Evolutionary conservation across 2,113 vertebrate species (phyloP).

Genomic region (Regulus satrapa): DNA sequence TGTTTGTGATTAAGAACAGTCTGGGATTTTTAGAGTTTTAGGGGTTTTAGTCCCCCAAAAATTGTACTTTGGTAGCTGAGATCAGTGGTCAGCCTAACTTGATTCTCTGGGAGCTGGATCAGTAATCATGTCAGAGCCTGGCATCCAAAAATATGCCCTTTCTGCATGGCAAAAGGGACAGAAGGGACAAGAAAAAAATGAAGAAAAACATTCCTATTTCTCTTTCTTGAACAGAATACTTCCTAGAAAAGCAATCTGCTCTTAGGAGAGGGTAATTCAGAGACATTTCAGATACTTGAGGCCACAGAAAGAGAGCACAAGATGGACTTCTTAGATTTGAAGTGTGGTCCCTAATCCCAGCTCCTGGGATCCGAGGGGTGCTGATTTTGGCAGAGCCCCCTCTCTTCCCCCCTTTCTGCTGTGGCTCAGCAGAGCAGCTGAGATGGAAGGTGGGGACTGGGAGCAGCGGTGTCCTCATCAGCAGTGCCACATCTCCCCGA

Average conservation of each 20-base stretch:
- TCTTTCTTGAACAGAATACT: neutral
- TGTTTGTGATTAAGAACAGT: neutral
- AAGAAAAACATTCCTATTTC: neutral
- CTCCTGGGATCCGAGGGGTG: neutral
- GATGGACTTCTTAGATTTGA: neutral
- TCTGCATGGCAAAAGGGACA: neutral
- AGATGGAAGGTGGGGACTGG: too few species aligned
- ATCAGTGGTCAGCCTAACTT: too few species aligned
- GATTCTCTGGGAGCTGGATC: neutral
- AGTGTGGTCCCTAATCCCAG: neutral
- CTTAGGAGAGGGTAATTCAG: neutral
- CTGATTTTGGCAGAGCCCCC: too few species aligned
- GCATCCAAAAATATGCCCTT: neutral
- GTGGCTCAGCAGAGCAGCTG: neutral
- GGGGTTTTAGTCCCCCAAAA: neutral
- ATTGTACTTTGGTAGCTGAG: neutral
- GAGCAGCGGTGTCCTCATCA: accelerated
- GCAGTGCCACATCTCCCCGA: accelerated
- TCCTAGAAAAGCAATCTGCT: neutral
- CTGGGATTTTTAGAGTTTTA: neutral
- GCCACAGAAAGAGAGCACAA: neutral
- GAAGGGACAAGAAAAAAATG: neutral
- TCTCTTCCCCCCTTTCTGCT: neutral
- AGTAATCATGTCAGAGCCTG: neutral
- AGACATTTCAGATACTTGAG: neutral